Base-by-base conservation (phyloP, 2,888 invertebrate genomes). In the Andrena marginata region DNA sequence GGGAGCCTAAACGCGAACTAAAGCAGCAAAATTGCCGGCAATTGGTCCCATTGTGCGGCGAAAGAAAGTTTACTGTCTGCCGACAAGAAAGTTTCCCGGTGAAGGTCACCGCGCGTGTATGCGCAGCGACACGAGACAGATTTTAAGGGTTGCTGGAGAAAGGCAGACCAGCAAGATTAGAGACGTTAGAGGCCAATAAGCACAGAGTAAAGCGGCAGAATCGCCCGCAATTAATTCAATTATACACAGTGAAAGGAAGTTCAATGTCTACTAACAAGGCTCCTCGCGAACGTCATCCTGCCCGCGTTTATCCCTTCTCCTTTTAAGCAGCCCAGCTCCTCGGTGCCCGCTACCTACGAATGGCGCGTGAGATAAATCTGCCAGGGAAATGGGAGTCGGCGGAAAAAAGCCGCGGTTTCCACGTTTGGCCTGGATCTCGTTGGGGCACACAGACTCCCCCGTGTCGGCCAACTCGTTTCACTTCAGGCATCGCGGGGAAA, bases 191-290 rank as follows among this genome's bases (percentile, higher is more conserved):
- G 62, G 49, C 68, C 80, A 63, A 54, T 73, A 59, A 80, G 67
- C 62, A 8, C 71, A 54, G 67, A 80, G 80, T 54, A 62, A 78
- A 71, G 62, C 80, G 51, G 72, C 80, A 35, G 63, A 79, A 73
- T 79, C 67, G 56, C n/a, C 48, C 56, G 73, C 80, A 79, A 80
- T 80, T 80, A 80, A 80, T 80, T 79, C 80, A 80, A 80, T 80
- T 80, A 56, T 56, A 80, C 73, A 67, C 63, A 79, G 80, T 79
- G 80, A 80, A 80, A 80, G 80, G 80, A 80, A 80, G 80, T 79
- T 73, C 80, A 79, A 80, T 80, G 80, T 68, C 80, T 73, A 49
- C 80, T 73, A 73, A 80, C 80, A 73, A 80, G 80, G 49, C 60
- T 35, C 48, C 13, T 51, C 62, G 75, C 49, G 54, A 29, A 68